A percentile compares a stretch with the other conserved stretches of the same genome.
Evolutionary conservation across 2,113 vertebrate species (phyloP).

Genomic region (Zosterops hypoxanthus): DNA sequence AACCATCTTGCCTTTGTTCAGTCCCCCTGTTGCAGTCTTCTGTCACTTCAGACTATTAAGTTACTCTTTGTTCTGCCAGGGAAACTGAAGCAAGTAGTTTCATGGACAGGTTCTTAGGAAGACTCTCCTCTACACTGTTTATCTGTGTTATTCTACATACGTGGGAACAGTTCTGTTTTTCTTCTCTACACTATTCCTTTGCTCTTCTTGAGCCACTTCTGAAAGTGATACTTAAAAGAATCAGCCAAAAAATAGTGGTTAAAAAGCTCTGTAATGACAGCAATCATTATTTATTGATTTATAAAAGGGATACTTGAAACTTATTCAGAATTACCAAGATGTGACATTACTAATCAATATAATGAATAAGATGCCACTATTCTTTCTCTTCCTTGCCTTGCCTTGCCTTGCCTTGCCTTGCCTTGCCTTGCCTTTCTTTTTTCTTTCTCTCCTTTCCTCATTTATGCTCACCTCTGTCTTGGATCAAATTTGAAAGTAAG

Average conservation of each 20-base stretch:
- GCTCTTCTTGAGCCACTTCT: background rate
- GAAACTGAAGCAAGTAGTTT: background rate
- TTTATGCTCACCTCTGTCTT: background rate
- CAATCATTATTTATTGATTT: constrained; percentile 14
- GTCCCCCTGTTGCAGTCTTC: background rate
- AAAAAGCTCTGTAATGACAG: background rate
- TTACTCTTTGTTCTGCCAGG: background rate
- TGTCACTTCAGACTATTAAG: background rate
- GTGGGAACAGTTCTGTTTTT: background rate
- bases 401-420: too few relatives aligned
- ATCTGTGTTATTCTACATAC: background rate
- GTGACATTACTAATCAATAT: background rate
- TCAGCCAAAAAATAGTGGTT: background rate
- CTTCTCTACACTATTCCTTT: background rate
- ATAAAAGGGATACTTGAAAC: constrained; percentile 5
- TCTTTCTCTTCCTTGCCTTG: background rate
- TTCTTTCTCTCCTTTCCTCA: background rate
- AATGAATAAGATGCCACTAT: background rate
- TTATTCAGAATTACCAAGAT: constrained; percentile 11
- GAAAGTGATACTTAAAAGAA: background rate
- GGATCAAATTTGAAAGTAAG: background rate
- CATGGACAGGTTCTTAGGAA: background rate
- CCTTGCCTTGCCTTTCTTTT: background rate
- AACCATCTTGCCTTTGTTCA: background rate
- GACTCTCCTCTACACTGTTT: background rate